Conservation (phyloP, 64 coral and sea anemone genomes). For the Trachythela sp. region DNA sequence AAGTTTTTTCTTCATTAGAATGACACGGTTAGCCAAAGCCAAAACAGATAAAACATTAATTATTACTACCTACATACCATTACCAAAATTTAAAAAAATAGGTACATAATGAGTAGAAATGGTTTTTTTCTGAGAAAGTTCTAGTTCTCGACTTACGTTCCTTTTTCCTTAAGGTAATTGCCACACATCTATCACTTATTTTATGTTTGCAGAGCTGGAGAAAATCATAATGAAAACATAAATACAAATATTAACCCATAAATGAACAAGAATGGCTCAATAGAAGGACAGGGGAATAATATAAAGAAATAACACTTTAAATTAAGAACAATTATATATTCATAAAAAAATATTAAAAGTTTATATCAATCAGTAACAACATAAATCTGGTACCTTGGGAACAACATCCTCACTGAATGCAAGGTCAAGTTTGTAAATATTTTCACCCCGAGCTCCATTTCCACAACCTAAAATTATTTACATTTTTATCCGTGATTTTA, state of each 20-base stretch:
- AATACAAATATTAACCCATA: neutral
- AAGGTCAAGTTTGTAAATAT: neutral
- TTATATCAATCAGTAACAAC: neutral
- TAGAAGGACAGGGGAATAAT: too few relatives aligned
- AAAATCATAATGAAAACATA: neutral
- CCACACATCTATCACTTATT: neutral
- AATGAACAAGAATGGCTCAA: too few relatives aligned
- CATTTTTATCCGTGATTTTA: neutral
- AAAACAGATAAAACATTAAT: neutral
- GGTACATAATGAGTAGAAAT: too few relatives aligned
- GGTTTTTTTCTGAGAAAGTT: neutral
- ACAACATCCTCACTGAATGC: neutral
- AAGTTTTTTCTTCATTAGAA: neutral
- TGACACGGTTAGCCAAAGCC: neutral
- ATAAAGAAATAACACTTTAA: too few relatives aligned
- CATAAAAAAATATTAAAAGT: too few relatives aligned
- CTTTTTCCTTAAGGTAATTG: neutral
- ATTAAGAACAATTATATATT: too few relatives aligned
- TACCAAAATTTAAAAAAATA: too few relatives aligned
- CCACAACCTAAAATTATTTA: neutral
- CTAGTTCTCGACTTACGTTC: neutral
- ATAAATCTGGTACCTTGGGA: neutral
- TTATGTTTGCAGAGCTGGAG: neutral
- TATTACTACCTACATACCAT: too few relatives aligned
- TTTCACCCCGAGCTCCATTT: conserved; percentile 19